These are phyloP conservation scores for Periophthalmodon schlosseri DNA, from an alignment of 2,113 vertebrate genomes.

Conservation along the genomic window DNA sequence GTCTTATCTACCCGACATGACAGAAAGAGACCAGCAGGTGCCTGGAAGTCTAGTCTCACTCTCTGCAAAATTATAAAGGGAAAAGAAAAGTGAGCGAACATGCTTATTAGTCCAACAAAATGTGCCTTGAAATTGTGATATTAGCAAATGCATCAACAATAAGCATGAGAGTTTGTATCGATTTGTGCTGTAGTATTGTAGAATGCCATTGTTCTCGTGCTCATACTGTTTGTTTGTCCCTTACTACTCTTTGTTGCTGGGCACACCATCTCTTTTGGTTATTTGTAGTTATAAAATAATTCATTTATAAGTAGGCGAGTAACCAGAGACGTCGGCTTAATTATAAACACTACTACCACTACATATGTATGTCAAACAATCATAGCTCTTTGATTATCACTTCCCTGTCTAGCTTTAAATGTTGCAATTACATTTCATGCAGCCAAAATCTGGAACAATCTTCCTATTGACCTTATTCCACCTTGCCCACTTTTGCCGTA, in stretches of 20 bases:
- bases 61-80: background rate
- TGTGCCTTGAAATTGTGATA: background rate
- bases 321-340: background rate
- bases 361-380: background rate
- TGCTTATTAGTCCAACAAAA: background rate
- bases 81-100: background rate
- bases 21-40: constrained; percentile 28
- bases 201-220: background rate
- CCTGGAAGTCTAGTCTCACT: constrained; percentile 29
- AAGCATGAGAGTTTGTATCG: background rate
- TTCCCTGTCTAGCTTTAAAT: background rate
- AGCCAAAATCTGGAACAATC: no score
- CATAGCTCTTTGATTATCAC: background rate
- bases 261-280: background rate
- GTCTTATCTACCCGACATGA: constrained; percentile 24
- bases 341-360: background rate
- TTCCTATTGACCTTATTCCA: no score
- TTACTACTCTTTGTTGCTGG: background rate
- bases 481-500: no score
- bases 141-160: background rate
- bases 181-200: background rate
- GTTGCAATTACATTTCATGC: background rate
- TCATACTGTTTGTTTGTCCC: background rate
- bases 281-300: background rate
- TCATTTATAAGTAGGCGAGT: no score